phyloP scores from a whole-genome alignment of 2,888 invertebrate species.

The Morpho helenor region DNA sequence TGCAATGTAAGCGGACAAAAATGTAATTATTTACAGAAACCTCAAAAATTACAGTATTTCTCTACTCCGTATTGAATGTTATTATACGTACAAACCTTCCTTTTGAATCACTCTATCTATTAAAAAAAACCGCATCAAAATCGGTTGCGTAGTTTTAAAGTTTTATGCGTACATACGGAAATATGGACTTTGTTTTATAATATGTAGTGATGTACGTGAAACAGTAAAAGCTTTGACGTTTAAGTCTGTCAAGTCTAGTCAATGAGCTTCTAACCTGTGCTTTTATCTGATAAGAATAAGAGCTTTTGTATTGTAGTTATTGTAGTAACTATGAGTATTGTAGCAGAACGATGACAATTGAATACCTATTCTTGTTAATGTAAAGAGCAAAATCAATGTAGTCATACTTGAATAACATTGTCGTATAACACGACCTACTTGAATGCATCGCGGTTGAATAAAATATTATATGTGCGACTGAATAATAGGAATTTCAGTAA shows the following conservation, averaged over 20 bases:
- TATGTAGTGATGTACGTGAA: no score
- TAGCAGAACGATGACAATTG: slow-evolving; percentile 38
- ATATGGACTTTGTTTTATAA: no score
- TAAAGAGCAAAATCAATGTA: slow-evolving; percentile 36
- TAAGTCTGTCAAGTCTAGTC: slow-evolving; percentile 25
- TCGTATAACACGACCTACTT: slow-evolving; percentile 35
- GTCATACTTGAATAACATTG: slow-evolving; percentile 34
- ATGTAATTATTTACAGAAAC: no score
- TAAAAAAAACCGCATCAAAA: no score
- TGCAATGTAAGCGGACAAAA: no score
- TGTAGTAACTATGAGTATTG: slow-evolving; percentile 44
- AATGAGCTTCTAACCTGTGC: slow-evolving; percentile 68
- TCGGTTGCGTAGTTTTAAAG: no score
- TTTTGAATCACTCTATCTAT: no score
- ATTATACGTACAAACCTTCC: no score
- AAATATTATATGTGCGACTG: slow-evolving; percentile 9
- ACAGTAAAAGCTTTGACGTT: slow-evolving; percentile 11
- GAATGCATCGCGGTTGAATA: slow-evolving; percentile 28
- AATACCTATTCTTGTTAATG: slow-evolving; percentile 37
- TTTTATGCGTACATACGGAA: no score
- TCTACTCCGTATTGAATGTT: no score
- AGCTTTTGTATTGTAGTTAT: slow-evolving; percentile 70
- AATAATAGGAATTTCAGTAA: not conserved
- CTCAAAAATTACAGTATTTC: no score
- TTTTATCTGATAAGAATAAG: slow-evolving; percentile 61